These are phyloP conservation scores for Porites evermanni DNA, from an alignment of 92 coral and sea anemone species.

Conservation along the genomic window DNA sequence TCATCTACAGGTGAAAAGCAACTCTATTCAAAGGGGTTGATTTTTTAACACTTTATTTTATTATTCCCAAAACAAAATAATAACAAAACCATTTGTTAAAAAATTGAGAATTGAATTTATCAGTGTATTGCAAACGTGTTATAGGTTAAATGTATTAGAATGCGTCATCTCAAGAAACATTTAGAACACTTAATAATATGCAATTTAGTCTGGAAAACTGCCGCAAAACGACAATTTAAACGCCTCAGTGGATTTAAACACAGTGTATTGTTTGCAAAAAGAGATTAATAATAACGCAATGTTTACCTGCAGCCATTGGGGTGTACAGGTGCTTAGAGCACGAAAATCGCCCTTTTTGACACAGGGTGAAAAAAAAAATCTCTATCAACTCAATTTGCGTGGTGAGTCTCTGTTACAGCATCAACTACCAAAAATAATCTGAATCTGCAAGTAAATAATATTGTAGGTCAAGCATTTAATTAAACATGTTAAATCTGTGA, in stretches of 20 bases:
- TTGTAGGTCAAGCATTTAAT: too few relatives aligned
- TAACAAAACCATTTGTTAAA: background rate
- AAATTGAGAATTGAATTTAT: background rate
- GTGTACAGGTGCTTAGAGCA: constrained; percentile 36
- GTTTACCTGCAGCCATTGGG: constrained; percentile 22
- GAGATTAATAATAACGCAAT: constrained; percentile 29
- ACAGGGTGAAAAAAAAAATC: background rate
- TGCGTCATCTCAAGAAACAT: constrained; percentile 5
- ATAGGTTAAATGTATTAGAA: background rate
- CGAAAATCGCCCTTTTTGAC: constrained; percentile 17
- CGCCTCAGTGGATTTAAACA: constrained; percentile 28
- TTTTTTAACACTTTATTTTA: background rate
- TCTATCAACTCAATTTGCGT: constrained; percentile 1
- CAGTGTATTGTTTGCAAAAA: constrained; percentile 25
- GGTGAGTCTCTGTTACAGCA: background rate
- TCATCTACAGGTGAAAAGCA: background rate
- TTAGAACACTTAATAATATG: constrained; percentile 28
- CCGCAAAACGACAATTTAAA: constrained; percentile 30
- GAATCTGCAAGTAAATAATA: too few relatives aligned
- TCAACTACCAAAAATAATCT: too few relatives aligned
- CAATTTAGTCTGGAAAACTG: constrained; percentile 20
- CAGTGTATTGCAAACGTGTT: background rate
- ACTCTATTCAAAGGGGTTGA: background rate
- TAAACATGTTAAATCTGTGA: background rate
- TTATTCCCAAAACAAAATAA: background rate